Base-by-base conservation (phyloP, 2,888 invertebrate species). In the Entomobrya multifasciata region DNA sequence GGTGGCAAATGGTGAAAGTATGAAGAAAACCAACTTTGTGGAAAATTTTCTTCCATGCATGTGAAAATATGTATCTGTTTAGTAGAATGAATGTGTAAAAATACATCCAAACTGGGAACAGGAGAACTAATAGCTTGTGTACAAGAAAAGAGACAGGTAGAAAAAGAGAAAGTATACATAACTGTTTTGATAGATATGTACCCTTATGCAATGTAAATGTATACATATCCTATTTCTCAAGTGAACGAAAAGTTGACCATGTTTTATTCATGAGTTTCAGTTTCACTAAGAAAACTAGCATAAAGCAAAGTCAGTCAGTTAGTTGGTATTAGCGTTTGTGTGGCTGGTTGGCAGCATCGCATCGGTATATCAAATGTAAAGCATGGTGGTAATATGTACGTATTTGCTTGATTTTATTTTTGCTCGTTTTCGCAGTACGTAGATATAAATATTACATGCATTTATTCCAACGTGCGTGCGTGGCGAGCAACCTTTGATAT, bases 221-320 rank as follows among this genome's bases (percentile, higher is more conserved):
- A 36, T 36, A 36, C 13, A 44, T 44, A n/a, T 82, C 11, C 47
- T 36, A 65, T 52, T 80, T 62, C 86, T 74, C 80, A 80, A 86
- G 80, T 76, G 86, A 76, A 80, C 74, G 80, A 80, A 86, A 80
- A 86, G 76, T 80, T 86, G 86, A 86, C 86, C 86, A 86, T 86
- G 86, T 86, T 80, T 86, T 86, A 86, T 86, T 86, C 86, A 86
- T 86, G 86, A 86, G 86, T 79, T 86, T 86, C 86, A 86, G 80
- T 86, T 86, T 80, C 86, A 86, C 25, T 44, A 72, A 80, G 80
- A 85, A 85, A 79, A 77, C 78, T 79, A 72, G 79, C 67, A 86
- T 74, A 86, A 86, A 74, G 80, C 74, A 86, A 86, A 80, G 80
- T 55, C 47, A 80, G 74, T 62, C 78, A 77, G 78, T 77, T 78